Base-by-base conservation (phyloP, 2,797 vertebrate species). In the Pampus argenteus region DNA sequence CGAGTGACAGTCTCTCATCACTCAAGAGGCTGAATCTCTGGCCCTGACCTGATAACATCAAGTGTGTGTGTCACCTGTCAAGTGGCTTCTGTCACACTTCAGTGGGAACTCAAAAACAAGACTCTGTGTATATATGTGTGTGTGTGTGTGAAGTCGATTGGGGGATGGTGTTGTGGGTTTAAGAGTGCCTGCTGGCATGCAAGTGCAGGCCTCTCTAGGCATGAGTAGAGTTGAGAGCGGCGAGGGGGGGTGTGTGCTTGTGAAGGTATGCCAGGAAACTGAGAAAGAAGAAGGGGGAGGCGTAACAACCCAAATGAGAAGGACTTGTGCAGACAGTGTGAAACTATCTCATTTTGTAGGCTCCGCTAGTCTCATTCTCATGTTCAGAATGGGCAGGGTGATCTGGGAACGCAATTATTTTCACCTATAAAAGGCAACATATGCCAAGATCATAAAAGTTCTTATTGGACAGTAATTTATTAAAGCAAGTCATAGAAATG, bases 391-490 rank as follows among this genome's bases (percentile, higher is more conserved):
- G 94, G 95, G 94, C 94, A 95, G 94, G 93, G 94, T 95, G 95
- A 97, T 96, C 94, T 94, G 94, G 91, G 96, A 97, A 97, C 90
- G 95, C 94, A 97, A 97, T 97, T 98, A 97, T 96, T 96, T 95
- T 95, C 94, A 95, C 94, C 95, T 96, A 97, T 97, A 97, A 97
- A 97, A 97, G 95, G 95, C 95, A 96, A 96, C 96, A 97, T 97
- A 98, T 98, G 97, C 95, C 96, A 95, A 96, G 95, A 96, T 96
- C 96, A 96, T 97, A 97, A 96, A 97, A 96, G 91, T 93, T 96
- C 96, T 96, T 96, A 97, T 97, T 96, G 95, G 93, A 95, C 89
- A 86, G 94, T 95, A 95, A 95, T 95, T 94, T 95, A 94, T 94
- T 96, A 95, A 95, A 94, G 92, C 93, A 93, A 92, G 93, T 93